Evolutionary conservation across 2,113 vertebrate genomes (phyloP), one percentile per base, ranked within the genome.

Genomic region (Pristiophorus japonicus): DNA sequence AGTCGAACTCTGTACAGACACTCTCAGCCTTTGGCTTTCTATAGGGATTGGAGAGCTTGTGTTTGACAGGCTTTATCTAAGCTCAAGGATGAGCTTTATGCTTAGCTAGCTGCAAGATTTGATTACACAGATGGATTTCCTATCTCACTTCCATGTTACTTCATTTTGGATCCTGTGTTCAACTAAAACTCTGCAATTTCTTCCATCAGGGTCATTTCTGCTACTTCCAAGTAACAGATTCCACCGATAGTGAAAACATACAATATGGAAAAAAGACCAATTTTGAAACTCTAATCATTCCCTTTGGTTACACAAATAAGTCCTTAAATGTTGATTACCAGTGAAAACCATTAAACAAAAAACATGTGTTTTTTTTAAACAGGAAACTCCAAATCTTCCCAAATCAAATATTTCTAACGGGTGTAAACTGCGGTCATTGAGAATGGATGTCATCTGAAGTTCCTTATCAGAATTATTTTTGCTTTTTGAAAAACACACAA

Each of bases 1-100:
- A 84, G 47, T 95, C 95, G 95, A 65, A 6, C 96, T 96, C 95
- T 96, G 6, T 97, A 95, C 95, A 96, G 96, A 93, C 91, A 96
- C 95, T 95, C 95, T 96, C 47, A 96, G 95, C 94, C 96, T 92
- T 95, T 95, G 93, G 96, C 62, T 96, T 96, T 95, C 95, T 96
- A 95, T 95, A 45, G 95, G 92, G 92, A 96, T 95, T 96, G 93
- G 93, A 94, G 38, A 94, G 66, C 11, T 51, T 6, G 45, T 95
- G 94, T 96, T 96, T 96, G 96, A 96, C 95, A 95, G 95, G 88
- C 96, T 97, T 96, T 70, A 96, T 85, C 95, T 95, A 81, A 94
- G 3, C 55, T 97, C 96, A 96, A 96, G 96, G 96, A 67, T 91
- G 95, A 94, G 18, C 95, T 14, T 87, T 45, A 78, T 42, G 90